phyloP scores from a whole-genome alignment of 2,113 vertebrate species.

The Penelope pileata region DNA sequence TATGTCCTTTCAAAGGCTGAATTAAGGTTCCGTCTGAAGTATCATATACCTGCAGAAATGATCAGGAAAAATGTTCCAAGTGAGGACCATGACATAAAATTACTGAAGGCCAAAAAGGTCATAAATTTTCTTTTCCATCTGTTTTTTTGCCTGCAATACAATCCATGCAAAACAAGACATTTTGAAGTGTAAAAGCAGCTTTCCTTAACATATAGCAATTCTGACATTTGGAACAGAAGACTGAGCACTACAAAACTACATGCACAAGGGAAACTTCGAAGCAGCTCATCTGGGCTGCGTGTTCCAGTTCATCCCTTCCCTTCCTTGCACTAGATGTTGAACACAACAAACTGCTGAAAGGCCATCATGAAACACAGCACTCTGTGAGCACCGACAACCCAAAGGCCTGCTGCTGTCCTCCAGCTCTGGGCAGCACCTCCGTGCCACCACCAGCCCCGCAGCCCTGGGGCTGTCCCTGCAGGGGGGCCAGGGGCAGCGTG shows the following conservation, averaged over 20 bases:
- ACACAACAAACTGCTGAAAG: background rate
- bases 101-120: background rate
- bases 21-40: conserved; percentile 93
- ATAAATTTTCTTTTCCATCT: background rate
- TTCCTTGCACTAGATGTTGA: background rate
- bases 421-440: too few species aligned
- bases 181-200: background rate
- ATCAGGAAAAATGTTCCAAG: background rate
- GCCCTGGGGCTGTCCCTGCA: too few species aligned
- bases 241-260: conserved; percentile 3
- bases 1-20: conserved; percentile 95
- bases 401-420: background rate
- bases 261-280: background rate
- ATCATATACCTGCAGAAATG: conserved; percentile 88
- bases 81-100: background rate
- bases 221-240: background rate
- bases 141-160: background rate
- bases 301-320: conserved; percentile 31
- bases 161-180: background rate
- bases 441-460: too few species aligned
- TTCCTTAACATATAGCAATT: fast-evolving
- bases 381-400: background rate
- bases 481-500: too few species aligned
- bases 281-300: conserved; percentile 1
- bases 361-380: background rate